Percentiles rank a stretch among this genome's conserved stretches.
Evolutionary conservation across 35 echinoderm and acorn worm genomes (phyloP).

Genomic region (Amphiura filiformis): DNA sequence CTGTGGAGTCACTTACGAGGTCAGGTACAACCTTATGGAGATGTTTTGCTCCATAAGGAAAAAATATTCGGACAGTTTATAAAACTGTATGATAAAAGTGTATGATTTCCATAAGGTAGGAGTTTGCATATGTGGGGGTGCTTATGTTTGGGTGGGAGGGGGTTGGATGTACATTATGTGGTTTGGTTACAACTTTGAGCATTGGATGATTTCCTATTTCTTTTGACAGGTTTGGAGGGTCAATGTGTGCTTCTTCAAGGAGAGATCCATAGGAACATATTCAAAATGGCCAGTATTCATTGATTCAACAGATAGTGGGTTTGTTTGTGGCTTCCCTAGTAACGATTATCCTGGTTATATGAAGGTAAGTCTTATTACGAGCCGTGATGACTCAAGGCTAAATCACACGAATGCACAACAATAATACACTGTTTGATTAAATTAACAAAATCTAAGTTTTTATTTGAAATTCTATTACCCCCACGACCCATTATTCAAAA

Average conservation of each 20-base stretch:
- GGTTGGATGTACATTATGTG: not conserved
- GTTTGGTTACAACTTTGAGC: not conserved
- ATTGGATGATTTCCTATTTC: not conserved
- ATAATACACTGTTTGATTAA: too few relatives aligned
- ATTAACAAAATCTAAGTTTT: too few relatives aligned
- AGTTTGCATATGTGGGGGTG: not conserved
- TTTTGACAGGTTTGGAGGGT: constrained; percentile 52
- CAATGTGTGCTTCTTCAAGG: constrained; percentile 76
- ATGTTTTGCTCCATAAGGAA: too few relatives aligned
- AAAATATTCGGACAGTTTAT: too few relatives aligned
- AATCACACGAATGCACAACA: too few relatives aligned
- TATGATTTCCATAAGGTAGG: too few relatives aligned
- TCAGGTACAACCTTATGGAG: too few relatives aligned
- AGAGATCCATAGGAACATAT: constrained; percentile 46
- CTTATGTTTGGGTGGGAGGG: not conserved
- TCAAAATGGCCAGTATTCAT: constrained; percentile 57
- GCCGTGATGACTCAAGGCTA: too few relatives aligned
- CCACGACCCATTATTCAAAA: too few relatives aligned
- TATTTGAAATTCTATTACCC: too few relatives aligned
- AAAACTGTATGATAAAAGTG: too few relatives aligned
- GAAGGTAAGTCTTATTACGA: constrained; percentile 74
- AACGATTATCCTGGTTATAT: constrained; percentile 74
- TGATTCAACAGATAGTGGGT: not conserved
- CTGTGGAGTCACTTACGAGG: too few relatives aligned
- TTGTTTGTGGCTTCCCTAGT: constrained; percentile 60